Evolutionary conservation across 64 coral and sea anemone genomes (phyloP).

Genomic region (Porites australiensis): DNA sequence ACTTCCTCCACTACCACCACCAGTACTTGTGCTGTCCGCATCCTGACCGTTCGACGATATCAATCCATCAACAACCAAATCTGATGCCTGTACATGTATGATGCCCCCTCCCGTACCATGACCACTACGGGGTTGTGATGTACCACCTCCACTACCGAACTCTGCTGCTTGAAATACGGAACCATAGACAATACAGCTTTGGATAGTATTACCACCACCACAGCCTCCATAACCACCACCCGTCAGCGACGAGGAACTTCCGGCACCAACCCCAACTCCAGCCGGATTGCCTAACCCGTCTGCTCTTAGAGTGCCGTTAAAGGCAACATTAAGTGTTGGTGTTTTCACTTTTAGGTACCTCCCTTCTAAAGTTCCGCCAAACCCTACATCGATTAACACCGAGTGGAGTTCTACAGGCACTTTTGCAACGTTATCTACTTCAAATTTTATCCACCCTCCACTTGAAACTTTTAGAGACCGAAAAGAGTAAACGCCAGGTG

Average conservation of each 20-base stretch:
- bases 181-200: conserved; percentile 83
- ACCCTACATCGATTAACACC: conserved; percentile 78
- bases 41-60: conserved; percentile 83
- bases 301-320: conserved; percentile 75
- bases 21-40: conserved; percentile 47
- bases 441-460: conserved; percentile 81
- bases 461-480: conserved; percentile 84
- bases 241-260: conserved; percentile 42
- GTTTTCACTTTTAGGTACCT: conserved; percentile 73
- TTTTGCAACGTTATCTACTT: conserved; percentile 57
- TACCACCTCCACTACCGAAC: conserved; percentile 90
- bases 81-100: conserved; percentile 61
- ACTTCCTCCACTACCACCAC: conserved; percentile 91
- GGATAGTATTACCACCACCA: conserved; percentile 66
- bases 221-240: conserved; percentile 96
- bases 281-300: conserved; percentile 79
- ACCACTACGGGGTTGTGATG: neutral
- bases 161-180: conserved; percentile 70
- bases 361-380: conserved; percentile 82
- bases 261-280: conserved; percentile 68
- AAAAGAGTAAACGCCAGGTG: conserved; percentile 81
- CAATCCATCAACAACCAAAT: conserved; percentile 71
- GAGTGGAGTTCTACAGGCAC: conserved; percentile 75
- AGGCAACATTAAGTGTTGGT: conserved; percentile 80
- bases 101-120: conserved; percentile 81